phyloP scores from a whole-genome alignment of 2,113 vertebrate genomes.

The Thamnophis sirtalis region DNA sequence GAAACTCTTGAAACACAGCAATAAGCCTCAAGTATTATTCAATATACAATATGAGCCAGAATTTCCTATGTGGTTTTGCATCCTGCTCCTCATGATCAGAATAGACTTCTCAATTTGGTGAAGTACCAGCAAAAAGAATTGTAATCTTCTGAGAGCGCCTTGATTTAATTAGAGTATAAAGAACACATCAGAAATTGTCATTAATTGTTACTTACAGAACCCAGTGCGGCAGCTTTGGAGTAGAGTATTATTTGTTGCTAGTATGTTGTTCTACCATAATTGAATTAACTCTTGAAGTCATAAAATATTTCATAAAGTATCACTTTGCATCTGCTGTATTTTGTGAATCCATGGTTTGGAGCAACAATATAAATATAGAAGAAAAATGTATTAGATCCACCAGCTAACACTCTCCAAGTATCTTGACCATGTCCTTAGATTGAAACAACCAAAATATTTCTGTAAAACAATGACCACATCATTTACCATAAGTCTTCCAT shows the following conservation, averaged over 20 bases:
- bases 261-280: background rate
- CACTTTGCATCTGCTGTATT: background rate
- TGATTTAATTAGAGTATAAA: constrained; percentile 3
- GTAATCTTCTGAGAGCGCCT: background rate
- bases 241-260: background rate
- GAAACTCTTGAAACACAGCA: constrained; percentile 10
- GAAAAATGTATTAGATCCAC: background rate
- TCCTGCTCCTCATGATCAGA: background rate
- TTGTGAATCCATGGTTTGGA: background rate
- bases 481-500: background rate
- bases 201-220: background rate
- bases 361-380: background rate
- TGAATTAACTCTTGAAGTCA: background rate
- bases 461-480: background rate
- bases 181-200: background rate
- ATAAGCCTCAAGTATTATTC: background rate
- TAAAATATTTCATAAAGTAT: background rate
- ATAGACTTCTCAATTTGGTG: background rate
- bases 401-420: background rate
- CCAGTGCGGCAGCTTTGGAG: background rate
- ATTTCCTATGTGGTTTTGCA: background rate
- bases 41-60: background rate
- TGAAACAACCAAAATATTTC: background rate
- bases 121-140: background rate
- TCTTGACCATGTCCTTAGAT: background rate